These are phyloP conservation scores for Trichonephila clavata DNA, from an alignment of 1,140 invertebrate genomes.

Conservation along the genomic window DNA sequence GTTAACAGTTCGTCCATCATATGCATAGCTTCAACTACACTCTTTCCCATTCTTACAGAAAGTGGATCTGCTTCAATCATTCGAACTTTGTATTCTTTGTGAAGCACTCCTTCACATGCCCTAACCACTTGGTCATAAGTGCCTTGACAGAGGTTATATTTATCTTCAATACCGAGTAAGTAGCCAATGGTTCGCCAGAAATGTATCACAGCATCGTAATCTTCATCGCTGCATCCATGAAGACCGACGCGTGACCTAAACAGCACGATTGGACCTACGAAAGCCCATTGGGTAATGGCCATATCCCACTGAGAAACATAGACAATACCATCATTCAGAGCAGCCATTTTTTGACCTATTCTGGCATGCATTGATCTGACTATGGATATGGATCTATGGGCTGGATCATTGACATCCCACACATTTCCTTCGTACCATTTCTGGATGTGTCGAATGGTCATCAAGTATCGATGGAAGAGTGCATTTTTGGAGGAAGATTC, in stretches of 20 bases:
- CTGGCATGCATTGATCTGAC: slow-evolving; percentile 82
- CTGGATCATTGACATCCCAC: slow-evolving; percentile 81
- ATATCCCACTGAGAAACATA: slow-evolving; percentile 89
- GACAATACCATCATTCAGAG: slow-evolving; percentile 69
- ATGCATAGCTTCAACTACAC: slow-evolving; percentile 39
- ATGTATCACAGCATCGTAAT: slow-evolving; percentile 88
- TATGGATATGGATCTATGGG: slow-evolving; percentile 80
- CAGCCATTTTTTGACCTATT: slow-evolving; percentile 77
- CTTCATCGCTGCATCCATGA: slow-evolving; percentile 82
- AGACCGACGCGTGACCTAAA: slow-evolving; percentile 86
- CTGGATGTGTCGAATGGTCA: slow-evolving; percentile 86
- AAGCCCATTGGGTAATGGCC: slow-evolving; percentile 86
- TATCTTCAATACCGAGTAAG: slow-evolving; percentile 90
- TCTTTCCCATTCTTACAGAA: slow-evolving; percentile 51
- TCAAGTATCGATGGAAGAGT: slow-evolving; percentile 89
- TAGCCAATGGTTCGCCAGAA: slow-evolving; percentile 91
- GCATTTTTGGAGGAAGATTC: slow-evolving; percentile 81
- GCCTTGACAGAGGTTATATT: slow-evolving; percentile 84
- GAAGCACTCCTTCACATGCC: slow-evolving; percentile 15
- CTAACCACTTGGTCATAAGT: slow-evolving; percentile 80
- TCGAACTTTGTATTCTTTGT: slow-evolving; percentile 28
- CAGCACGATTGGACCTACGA: slow-evolving; percentile 89
- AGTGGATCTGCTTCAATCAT: neutral
- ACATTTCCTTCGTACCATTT: slow-evolving; percentile 88
- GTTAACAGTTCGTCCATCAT: slow-evolving; percentile 17